These are phyloP conservation scores for Atopsyche davidsoni DNA, from an alignment of 1,140 invertebrate genomes.

Conservation along the genomic window DNA sequence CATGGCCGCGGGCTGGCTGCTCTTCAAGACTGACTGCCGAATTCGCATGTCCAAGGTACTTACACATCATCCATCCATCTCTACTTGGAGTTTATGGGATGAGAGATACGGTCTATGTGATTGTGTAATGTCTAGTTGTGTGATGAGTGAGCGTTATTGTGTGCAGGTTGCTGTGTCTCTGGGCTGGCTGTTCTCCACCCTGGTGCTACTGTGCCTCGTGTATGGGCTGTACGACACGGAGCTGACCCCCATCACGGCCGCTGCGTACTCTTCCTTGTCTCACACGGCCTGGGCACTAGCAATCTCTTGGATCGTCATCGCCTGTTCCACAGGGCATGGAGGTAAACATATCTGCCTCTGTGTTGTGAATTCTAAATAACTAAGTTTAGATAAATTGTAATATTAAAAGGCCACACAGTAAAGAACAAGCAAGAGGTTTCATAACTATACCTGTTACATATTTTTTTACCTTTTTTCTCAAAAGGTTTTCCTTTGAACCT, in stretches of 20 bases:
- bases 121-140: slow-evolving; percentile 13
- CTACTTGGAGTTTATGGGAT: no score
- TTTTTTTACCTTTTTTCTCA: no score
- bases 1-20: slow-evolving; percentile 74
- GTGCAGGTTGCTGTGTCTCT: slow-evolving; percentile 56
- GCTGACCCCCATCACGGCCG: slow-evolving; percentile 60
- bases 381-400: no score
- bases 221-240: slow-evolving; percentile 71
- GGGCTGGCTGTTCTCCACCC: slow-evolving; percentile 63
- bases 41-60: slow-evolving; percentile 65
- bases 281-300: slow-evolving; percentile 79
- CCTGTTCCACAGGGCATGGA: slow-evolving; percentile 82
- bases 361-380: no score
- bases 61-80: no score
- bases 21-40: slow-evolving; percentile 77
- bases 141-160: background rate
- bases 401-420: no score
- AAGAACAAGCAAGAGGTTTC: no score
- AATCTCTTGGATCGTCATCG: slow-evolving; percentile 80
- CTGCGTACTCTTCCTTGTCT: slow-evolving; percentile 76
- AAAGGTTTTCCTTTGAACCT: no score
- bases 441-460: no score
- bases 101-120: no score
- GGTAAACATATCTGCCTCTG: no score
- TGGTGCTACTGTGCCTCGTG: slow-evolving; percentile 61